Conservation (phyloP, 2,113 vertebrate genomes). For the Donacobius atricapilla region DNA sequence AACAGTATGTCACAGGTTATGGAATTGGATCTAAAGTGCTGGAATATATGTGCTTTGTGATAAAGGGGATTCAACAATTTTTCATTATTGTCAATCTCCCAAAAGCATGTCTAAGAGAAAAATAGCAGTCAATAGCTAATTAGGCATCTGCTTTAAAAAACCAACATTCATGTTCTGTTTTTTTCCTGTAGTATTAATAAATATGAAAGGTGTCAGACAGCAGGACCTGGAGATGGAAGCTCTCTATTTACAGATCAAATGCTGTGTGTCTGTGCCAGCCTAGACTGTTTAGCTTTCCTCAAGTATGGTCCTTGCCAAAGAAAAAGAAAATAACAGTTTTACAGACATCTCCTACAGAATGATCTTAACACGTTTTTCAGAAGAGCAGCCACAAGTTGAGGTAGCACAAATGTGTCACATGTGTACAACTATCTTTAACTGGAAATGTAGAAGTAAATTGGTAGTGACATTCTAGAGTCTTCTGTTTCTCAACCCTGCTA, state of each 20-base stretch:
- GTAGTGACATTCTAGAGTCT: not conserved
- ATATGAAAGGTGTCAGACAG: not conserved
- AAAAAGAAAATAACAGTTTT: not conserved
- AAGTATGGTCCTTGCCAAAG: not conserved
- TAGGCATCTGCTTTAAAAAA: not conserved
- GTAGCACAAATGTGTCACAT: not conserved
- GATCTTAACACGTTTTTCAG: not conserved
- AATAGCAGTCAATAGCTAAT: conserved; percentile 13
- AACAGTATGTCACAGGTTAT: not conserved
- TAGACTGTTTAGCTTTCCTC: not conserved
- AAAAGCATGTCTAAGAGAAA: not conserved
- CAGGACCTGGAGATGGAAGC: not conserved
- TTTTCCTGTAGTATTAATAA: not conserved
- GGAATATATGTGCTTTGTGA: not conserved
- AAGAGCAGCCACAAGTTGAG: not conserved
- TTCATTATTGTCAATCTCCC: conserved; percentile 11
- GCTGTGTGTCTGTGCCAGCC: not conserved
- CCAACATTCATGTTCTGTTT: not conserved
- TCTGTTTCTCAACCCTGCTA: not conserved
- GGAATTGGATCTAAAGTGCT: not conserved
- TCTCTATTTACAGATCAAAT: not conserved
- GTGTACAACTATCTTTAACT: not conserved
- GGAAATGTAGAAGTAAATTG: not conserved
- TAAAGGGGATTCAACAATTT: not conserved
- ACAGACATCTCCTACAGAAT: not conserved